Evolutionary conservation across 2,888 invertebrate species (phyloP).

Genomic region (Eupithecia insigniata): DNA sequence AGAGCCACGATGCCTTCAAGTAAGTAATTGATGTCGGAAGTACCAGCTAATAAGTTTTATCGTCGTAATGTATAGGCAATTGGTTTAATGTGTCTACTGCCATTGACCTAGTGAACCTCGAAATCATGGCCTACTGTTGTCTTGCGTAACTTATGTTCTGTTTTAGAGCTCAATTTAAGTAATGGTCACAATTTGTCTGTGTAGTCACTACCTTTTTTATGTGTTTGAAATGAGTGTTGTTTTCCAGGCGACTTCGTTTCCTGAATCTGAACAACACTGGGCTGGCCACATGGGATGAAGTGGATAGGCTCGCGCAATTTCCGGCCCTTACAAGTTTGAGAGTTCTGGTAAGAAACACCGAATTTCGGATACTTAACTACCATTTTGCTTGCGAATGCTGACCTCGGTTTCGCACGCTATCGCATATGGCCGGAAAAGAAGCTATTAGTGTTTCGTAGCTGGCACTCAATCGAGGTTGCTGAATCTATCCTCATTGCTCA

Average conservation of each 20-base stretch:
- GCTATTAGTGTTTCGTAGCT: conserved; percentile 44
- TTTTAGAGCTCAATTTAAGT: conserved; percentile 37
- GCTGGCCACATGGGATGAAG: conserved; percentile 93
- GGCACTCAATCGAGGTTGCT: conserved; percentile 43
- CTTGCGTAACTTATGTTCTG: conserved; percentile 42
- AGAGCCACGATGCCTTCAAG: conserved; percentile 86
- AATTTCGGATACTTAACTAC: conserved; percentile 33
- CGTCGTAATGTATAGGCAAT: conserved; percentile 41
- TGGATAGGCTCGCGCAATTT: conserved; percentile 93
- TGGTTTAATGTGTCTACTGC: conserved; percentile 56
- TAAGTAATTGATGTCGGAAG: conserved; percentile 60
- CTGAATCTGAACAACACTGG: conserved; percentile 94
- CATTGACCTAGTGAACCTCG: conserved; percentile 71
- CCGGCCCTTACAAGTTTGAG: conserved; percentile 92
- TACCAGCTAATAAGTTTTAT: conserved; percentile 38
- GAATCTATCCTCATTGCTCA: conserved; percentile 45
- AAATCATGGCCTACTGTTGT: conserved; percentile 49
- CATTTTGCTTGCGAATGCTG: conserved; percentile 47
- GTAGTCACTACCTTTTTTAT: conserved; percentile 44
- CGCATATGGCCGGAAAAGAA: conserved; percentile 57
- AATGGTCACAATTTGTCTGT: conserved; percentile 25
- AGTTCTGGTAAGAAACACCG: conserved; percentile 85
- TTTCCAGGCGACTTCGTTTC: conserved; percentile 87
- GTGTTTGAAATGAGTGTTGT: conserved; percentile 21
- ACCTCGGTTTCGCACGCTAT: conserved; percentile 49